Percentiles rank a stretch among this genome's conserved stretches.
phyloP scores from a whole-genome alignment of 2,888 invertebrate species.

The Melangyna quadrimaculata region DNA sequence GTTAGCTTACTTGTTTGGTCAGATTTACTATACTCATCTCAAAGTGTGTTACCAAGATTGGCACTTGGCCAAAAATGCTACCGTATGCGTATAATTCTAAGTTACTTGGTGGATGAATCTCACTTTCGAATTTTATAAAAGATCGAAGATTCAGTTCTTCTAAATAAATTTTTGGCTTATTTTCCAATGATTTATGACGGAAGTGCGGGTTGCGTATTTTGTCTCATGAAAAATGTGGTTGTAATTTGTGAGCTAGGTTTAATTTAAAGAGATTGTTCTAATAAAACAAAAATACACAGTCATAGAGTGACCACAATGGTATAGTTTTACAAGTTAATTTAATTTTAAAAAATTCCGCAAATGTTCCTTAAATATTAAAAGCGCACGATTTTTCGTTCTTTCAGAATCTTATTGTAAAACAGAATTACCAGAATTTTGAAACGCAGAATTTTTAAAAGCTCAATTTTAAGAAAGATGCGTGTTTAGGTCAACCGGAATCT shows the following conservation, averaged over 20 bases:
- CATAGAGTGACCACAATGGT: neutral
- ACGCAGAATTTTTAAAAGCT: too few species aligned
- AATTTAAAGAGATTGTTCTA: neutral
- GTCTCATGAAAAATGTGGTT: slow-evolving; percentile 5
- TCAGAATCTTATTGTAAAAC: too few species aligned
- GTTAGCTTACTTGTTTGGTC: slow-evolving; percentile 30
- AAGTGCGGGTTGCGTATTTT: neutral
- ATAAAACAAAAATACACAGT: neutral
- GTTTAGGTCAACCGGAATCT: too few species aligned
- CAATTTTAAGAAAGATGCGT: too few species aligned
- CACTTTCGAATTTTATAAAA: neutral
- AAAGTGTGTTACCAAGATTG: slow-evolving; percentile 36
- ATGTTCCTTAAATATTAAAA: too few species aligned
- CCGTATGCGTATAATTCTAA: slow-evolving; percentile 11
- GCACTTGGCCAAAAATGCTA: slow-evolving; percentile 43
- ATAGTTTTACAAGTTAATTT: too few species aligned
- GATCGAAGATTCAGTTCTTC: slow-evolving; percentile 17
- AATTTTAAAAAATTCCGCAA: too few species aligned
- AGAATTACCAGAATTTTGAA: too few species aligned
- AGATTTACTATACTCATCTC: neutral
- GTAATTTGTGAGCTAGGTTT: slow-evolving; percentile 23
- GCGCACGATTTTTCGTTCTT: too few species aligned
- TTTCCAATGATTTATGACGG: slow-evolving; percentile 23
- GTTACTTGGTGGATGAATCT: neutral
- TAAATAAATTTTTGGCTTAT: slow-evolving; percentile 35